These are phyloP conservation scores for Lepus oiostolus DNA, from an alignment of 2,797 vertebrate species.

Conservation along the genomic window DNA sequence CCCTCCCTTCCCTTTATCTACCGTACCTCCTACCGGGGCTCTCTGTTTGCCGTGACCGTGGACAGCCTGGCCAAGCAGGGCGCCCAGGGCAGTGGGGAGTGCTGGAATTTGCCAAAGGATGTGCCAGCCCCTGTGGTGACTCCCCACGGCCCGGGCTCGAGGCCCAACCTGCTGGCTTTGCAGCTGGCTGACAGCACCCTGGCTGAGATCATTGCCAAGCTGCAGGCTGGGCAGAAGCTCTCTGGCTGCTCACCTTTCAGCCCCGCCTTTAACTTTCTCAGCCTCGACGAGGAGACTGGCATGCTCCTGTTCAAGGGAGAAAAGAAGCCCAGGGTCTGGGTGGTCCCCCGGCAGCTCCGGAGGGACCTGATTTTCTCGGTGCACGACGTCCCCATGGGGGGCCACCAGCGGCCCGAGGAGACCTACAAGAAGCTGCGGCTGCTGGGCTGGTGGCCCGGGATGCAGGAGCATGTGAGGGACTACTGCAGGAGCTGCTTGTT, in stretches of 20 bases:
- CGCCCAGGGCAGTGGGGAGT: constrained; percentile 68
- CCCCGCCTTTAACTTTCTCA: constrained; percentile 70
- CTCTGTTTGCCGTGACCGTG: constrained; percentile 80
- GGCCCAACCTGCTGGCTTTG: constrained; percentile 70
- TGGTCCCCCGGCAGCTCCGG: constrained; percentile 75
- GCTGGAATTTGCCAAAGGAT: constrained; percentile 76
- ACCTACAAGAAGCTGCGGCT: constrained; percentile 77
- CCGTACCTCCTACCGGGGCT: constrained; percentile 78
- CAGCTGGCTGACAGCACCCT: constrained; percentile 73
- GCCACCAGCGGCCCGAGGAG: constrained; percentile 78
- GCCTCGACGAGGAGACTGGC: constrained; percentile 71
- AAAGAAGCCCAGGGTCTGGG: constrained; percentile 78
- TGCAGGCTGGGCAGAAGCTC: constrained; percentile 68
- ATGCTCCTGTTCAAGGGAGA: constrained; percentile 80
- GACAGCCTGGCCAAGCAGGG: constrained; percentile 79
- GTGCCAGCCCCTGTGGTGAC: constrained; percentile 18
- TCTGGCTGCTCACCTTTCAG: constrained; percentile 74
- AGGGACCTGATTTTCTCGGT: constrained; percentile 81
- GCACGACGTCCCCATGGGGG: constrained; percentile 72
- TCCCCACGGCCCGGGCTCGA: constrained; percentile 34
- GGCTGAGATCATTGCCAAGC: constrained; percentile 70
- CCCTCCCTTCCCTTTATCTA: constrained; percentile 77
- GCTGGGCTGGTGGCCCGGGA: constrained; percentile 79
- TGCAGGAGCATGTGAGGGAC: constrained; percentile 76
- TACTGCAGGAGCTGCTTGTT: constrained; percentile 81